A percentile compares a stretch with the other conserved stretches of the same genome.
These are phyloP conservation scores for Schizotus pectinicornis DNA, from an alignment of 2,888 invertebrate species.

Conservation along the genomic window DNA sequence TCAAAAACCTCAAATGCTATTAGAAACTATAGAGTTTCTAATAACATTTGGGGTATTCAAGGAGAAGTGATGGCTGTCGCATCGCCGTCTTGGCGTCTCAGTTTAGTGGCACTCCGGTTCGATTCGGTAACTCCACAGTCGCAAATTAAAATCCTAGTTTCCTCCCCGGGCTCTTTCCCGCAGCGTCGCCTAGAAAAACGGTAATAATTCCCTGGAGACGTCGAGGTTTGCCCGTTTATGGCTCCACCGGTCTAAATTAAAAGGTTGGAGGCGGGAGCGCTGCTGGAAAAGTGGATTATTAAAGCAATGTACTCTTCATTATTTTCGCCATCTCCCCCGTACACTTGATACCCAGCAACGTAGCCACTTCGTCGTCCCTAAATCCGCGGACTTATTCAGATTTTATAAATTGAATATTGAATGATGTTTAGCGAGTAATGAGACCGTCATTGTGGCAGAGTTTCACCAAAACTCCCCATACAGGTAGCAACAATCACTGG, in stretches of 20 bases:
- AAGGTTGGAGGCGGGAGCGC: constrained; percentile 27
- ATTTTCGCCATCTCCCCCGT: constrained; percentile 29
- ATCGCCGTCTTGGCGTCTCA: too few relatives aligned
- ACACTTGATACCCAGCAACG: constrained; percentile 4
- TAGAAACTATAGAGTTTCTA: too few relatives aligned
- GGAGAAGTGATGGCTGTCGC: too few relatives aligned
- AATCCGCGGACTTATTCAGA: not conserved
- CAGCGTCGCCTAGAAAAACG: not conserved
- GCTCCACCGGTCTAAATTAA: constrained; percentile 29
- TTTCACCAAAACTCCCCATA: too few relatives aligned
- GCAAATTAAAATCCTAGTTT: too few relatives aligned
- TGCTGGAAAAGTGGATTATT: constrained; percentile 33
- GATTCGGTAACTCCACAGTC: too few relatives aligned
- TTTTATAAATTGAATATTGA: not conserved
- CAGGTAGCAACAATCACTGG: too few relatives aligned
- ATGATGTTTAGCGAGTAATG: not conserved
- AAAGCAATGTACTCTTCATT: constrained; percentile 33
- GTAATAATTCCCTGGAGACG: constrained; percentile 10
- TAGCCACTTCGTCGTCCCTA: not conserved
- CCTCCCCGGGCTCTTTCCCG: too few relatives aligned
- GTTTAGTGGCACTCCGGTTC: too few relatives aligned
- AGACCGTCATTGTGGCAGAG: too few relatives aligned
- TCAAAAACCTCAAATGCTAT: too few relatives aligned
- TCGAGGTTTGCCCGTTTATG: constrained; percentile 5
- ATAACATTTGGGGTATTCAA: too few relatives aligned